Percentiles rank a stretch among this genome's conserved stretches.
Conservation (phyloP, 2,797 vertebrate species). For the Sphenopsis melanotis region DNA sequence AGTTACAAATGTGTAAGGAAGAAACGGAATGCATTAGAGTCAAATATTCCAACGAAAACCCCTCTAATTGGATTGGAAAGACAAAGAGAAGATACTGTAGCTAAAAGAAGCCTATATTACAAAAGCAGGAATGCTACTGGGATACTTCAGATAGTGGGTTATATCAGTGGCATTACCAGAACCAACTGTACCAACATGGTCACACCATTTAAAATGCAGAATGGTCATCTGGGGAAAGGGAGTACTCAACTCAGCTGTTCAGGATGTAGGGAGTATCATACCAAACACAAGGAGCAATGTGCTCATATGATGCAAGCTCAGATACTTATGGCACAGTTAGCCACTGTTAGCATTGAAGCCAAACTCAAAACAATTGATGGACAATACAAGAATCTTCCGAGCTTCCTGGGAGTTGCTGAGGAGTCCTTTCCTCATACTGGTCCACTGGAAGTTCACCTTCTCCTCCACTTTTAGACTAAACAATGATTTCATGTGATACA, state of each 20-base stretch:
- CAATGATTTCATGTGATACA: background rate
- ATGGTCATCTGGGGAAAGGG: background rate
- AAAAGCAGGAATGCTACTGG: slow-evolving; percentile 5
- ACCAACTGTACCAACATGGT: background rate
- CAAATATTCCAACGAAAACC: background rate
- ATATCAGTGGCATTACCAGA: background rate
- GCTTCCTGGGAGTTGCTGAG: background rate
- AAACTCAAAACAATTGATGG: background rate
- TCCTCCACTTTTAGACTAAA: background rate
- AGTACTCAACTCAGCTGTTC: background rate
- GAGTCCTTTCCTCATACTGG: background rate
- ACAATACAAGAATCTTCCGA: background rate
- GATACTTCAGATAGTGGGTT: background rate
- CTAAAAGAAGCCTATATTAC: background rate
- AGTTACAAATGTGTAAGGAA: background rate
- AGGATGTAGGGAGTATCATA: background rate
- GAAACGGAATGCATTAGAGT: background rate
- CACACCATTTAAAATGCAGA: background rate
- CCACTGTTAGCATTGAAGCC: background rate
- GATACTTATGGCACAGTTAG: background rate
- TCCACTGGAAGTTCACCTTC: background rate
- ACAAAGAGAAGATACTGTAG: background rate
- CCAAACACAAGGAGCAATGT: background rate
- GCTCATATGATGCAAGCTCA: background rate
- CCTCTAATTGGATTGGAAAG: background rate